Conservation (phyloP, 2,888 invertebrate species). For the Eilema sororculum region DNA sequence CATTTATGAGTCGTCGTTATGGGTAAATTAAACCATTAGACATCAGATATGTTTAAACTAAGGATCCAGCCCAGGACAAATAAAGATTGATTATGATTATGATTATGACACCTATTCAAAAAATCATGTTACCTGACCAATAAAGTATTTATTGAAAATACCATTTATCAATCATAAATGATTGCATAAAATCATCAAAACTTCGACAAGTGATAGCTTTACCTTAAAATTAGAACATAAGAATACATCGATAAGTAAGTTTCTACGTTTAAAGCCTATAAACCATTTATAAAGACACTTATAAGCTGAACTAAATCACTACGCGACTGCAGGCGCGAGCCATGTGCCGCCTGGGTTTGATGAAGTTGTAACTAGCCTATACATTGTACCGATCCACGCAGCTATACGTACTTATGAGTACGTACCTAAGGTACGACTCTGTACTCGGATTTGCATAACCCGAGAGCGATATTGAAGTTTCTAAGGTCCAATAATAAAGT, state of each 20-base stretch:
- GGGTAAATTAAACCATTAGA: too few relatives aligned
- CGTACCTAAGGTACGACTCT: constrained; percentile 7
- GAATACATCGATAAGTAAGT: not conserved
- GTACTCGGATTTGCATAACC: constrained; percentile 25
- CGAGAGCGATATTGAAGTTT: constrained; percentile 16
- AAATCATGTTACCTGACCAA: too few relatives aligned
- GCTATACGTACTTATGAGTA: not conserved
- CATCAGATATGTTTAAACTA: too few relatives aligned
- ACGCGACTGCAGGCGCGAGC: constrained; percentile 22
- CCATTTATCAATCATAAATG: not conserved
- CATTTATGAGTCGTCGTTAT: too few relatives aligned
- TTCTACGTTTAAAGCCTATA: constrained; percentile 4
- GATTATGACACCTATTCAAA: too few relatives aligned
- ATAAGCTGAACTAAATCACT: constrained; percentile 26
- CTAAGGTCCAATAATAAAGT: constrained; percentile 23
- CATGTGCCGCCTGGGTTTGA: constrained; percentile 28
- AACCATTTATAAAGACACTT: constrained; percentile 38
- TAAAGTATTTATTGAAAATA: too few relatives aligned
- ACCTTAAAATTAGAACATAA: not conserved
- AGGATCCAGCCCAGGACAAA: too few relatives aligned
- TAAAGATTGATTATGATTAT: too few relatives aligned
- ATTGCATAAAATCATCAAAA: not conserved
- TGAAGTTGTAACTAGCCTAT: constrained; percentile 45
- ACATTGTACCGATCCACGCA: constrained; percentile 36
- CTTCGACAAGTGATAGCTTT: too few relatives aligned